Conservation (phyloP, 2,113 vertebrate genomes). For the Cardinalis cardinalis region DNA sequence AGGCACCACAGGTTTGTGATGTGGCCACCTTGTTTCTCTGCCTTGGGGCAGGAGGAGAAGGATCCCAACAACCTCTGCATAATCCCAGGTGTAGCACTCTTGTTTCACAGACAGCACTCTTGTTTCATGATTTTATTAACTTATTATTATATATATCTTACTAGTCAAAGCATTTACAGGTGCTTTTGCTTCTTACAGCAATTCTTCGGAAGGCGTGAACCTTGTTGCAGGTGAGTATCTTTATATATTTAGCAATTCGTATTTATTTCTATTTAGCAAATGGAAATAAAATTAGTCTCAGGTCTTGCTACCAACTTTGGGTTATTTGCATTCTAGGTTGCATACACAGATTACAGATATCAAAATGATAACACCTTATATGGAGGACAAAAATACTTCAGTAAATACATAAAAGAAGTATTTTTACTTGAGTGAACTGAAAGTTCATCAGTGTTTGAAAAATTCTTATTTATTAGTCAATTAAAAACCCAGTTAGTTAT, state of each 20-base stretch:
- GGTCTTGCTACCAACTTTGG: background rate
- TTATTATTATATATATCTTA: background rate
- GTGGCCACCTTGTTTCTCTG: background rate
- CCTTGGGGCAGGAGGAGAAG: background rate
- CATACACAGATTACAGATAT: background rate
- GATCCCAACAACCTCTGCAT: background rate
- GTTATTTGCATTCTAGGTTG: background rate
- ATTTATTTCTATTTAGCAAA: background rate
- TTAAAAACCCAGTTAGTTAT: background rate
- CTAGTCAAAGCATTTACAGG: background rate
- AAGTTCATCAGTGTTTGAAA: background rate
- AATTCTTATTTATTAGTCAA: background rate
- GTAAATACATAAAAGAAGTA: background rate
- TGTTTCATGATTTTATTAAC: background rate
- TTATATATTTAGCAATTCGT: background rate
- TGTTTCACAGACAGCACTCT: background rate
- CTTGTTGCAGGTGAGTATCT: conserved; percentile 80
- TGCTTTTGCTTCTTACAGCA: conserved; percentile 65
- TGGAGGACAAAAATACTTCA: background rate
- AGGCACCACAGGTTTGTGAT: background rate
- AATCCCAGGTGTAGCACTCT: background rate
- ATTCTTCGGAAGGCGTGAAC: conserved; percentile 70
- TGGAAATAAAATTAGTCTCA: background rate
- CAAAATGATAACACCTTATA: background rate
- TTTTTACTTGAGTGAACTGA: background rate